Conservation (phyloP, 2,888 invertebrate genomes). For the Limnephilus auricula region DNA sequence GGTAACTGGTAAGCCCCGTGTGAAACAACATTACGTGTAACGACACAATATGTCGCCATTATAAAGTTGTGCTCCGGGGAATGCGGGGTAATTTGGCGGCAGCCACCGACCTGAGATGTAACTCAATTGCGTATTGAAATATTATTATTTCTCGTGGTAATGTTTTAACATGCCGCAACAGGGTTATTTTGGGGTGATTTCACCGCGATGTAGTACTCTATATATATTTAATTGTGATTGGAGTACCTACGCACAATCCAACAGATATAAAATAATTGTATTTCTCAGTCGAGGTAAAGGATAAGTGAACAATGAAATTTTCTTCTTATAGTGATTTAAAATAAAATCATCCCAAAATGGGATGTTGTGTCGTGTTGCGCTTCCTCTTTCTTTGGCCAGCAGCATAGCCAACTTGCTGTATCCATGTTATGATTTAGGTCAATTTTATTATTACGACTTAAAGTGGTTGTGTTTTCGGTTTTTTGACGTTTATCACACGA, state of each 20-base stretch:
- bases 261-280: not conserved
- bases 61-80: conserved; percentile 27
- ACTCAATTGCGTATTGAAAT: conserved; percentile 29
- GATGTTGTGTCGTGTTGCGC: too few species aligned
- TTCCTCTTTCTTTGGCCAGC: too few species aligned
- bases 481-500: too few species aligned
- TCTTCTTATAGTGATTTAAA: too few species aligned
- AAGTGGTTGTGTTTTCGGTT: too few species aligned
- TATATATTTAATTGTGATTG: not conserved
- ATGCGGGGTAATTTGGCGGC: conserved; percentile 12
- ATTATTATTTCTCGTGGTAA: not conserved
- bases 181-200: not conserved
- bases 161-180: not conserved
- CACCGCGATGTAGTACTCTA: not conserved
- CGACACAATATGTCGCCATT: conserved; percentile 47
- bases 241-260: not conserved
- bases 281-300: not conserved
- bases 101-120: not conserved
- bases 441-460: too few species aligned
- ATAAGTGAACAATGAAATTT: not conserved
- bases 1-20: conserved; percentile 27
- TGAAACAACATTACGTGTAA: conserved; percentile 36
- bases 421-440: too few species aligned
- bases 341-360: too few species aligned
- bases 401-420: too few species aligned